Base-by-base conservation (phyloP, 2,888 invertebrate species). In the Tetheella fluctuosa region DNA sequence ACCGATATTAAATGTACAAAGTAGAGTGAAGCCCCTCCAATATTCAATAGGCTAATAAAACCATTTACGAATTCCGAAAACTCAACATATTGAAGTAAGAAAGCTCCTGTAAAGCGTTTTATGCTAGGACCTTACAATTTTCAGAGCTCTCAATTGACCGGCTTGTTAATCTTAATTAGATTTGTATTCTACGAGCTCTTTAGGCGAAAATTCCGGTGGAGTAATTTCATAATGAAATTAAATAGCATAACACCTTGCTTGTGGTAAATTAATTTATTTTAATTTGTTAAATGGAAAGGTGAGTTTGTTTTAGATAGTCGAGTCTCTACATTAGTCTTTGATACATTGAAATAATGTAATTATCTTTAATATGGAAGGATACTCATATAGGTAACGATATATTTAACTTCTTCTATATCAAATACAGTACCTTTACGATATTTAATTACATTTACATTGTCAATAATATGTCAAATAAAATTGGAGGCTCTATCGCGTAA, bases 71-170 rank as follows among this genome's bases (percentile, higher is more conserved):
- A 20, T 48, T 48, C 48, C 10, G 8, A 48, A 20, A 48, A 48
- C 8, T 6, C 48, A 48, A 48, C 48, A 48, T 48, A 48, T 48
- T 48, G 48, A 48, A 48, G 8, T 48, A 48, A 48, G 48, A 48
- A 48, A 48, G 48, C 48, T 20, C 3, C 20, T 3, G 48, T 20
- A 10, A 48, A 48, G 10, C 48, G 48, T 48, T 48, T 48, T 48
- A 42, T 48, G 48, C 20, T 48, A 48, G 1, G 48, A 20, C 17
- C 42, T 6, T n/a, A 25, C 3, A 25, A 2, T 25, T 20, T 48
- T 20, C 15, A 48, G 48, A 48, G 48, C 7, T 48, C 20, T 48
- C 48, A 48, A 48, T 48, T 48, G 48, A 20, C 48, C 48, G 20
- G 20, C 48, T 48, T 20, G 7, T 8, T 48, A 20, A 48, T 48